These are phyloP conservation scores for Plectus sambesii DNA, from an alignment of 1,140 invertebrate species.

Conservation along the genomic window DNA sequence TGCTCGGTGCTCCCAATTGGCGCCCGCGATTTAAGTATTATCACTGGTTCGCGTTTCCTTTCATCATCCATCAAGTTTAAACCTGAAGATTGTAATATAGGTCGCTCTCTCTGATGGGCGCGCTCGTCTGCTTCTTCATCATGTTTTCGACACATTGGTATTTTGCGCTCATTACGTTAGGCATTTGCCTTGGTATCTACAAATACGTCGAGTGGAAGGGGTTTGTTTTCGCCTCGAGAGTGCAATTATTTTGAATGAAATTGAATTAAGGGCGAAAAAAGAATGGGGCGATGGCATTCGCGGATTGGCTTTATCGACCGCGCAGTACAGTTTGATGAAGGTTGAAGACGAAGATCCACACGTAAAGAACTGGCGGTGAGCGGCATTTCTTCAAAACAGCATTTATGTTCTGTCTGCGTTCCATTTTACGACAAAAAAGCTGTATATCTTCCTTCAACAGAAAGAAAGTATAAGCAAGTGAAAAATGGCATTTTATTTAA, in stretches of 20 bases:
- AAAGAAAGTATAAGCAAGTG: too few relatives aligned
- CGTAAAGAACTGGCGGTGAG: background rate
- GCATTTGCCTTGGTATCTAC: constrained; percentile 79
- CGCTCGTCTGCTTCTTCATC: constrained; percentile 79
- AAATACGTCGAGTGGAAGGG: constrained; percentile 98
- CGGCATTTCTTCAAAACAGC: too few relatives aligned
- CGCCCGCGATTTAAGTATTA: constrained; percentile 90
- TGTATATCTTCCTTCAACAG: too few relatives aligned
- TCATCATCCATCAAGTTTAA: background rate
- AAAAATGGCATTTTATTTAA: too few relatives aligned
- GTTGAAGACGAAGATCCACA: background rate
- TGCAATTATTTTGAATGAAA: background rate
- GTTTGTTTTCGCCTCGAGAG: constrained; percentile 48
- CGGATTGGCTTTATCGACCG: constrained; percentile 83
- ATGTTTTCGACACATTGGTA: constrained; percentile 99
- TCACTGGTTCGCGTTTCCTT: constrained; percentile 92
- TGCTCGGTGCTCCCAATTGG: constrained; percentile 85
- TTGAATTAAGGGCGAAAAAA: constrained; percentile 68
- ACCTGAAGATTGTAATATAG: background rate
- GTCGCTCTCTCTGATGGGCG: constrained; percentile 75
- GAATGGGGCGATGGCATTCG: constrained; percentile 98
- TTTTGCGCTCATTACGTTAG: constrained; percentile 83
- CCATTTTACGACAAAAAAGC: too few relatives aligned
- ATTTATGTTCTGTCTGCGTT: too few relatives aligned
- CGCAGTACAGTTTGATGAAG: constrained; percentile 64